A percentile compares a stretch with the other conserved stretches of the same genome.
These are phyloP conservation scores for Elgaria multicarinata DNA, from an alignment of 2,113 vertebrate genomes.

Conservation along the genomic window DNA sequence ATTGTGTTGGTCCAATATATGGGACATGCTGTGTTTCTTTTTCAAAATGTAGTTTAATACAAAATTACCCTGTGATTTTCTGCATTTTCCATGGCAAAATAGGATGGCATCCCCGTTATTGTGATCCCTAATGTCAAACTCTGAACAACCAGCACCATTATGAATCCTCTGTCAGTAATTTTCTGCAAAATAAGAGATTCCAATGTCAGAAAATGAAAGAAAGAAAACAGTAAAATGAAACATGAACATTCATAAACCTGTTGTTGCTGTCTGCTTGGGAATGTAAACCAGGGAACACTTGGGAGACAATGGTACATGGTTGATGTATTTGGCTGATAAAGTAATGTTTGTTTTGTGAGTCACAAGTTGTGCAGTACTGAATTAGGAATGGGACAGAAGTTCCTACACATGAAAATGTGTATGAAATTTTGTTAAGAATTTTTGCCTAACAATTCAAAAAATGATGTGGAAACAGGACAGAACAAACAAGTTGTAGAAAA, in stretches of 20 bases:
- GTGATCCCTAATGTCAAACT: conserved; percentile 90
- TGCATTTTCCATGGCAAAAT: conserved; percentile 96
- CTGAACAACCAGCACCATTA: conserved; percentile 78
- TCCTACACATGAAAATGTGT: too few species aligned
- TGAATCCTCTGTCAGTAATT: conserved; percentile 76
- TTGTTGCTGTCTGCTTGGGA: background rate
- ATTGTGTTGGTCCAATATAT: background rate
- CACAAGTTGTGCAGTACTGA: background rate
- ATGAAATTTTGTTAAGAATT: too few species aligned
- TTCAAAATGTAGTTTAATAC: background rate
- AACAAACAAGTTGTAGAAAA: background rate
- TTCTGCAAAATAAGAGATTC: conserved; percentile 67
- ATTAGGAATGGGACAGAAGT: too few species aligned
- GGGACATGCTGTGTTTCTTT: background rate
- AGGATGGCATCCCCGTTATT: conserved; percentile 90
- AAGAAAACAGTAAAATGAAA: background rate
- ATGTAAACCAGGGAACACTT: background rate
- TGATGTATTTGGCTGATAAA: too few species aligned
- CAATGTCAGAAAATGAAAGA: background rate
- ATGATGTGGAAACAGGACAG: too few species aligned
- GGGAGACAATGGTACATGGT: background rate
- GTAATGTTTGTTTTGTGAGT: background rate
- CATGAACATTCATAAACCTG: background rate
- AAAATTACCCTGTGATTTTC: conserved; percentile 90
- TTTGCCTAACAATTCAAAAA: too few species aligned